Conservation (phyloP, 1,140 invertebrate genomes). For the Drosophila sturtevanti region DNA sequence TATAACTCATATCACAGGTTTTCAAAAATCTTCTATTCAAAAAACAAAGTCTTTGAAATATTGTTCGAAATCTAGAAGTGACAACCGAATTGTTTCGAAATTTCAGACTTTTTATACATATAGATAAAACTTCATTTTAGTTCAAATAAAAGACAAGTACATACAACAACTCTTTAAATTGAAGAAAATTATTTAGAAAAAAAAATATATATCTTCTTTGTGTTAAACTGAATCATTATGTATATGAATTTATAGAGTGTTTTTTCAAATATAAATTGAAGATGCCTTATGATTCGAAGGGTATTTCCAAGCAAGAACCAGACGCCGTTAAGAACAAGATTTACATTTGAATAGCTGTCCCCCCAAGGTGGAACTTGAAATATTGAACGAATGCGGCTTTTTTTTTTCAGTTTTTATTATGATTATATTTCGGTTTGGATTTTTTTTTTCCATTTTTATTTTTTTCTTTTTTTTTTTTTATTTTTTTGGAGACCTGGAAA, state of each 20-base stretch:
- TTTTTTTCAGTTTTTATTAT: conserved; percentile 2
- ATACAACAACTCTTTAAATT: too few relatives aligned
- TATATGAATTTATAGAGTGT: neutral
- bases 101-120: too few relatives aligned
- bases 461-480: conserved; percentile 21
- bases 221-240: too few relatives aligned
- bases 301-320: conserved; percentile 6
- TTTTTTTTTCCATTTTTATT: conserved; percentile 4
- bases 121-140: too few relatives aligned
- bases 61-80: too few relatives aligned
- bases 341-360: conserved; percentile 63
- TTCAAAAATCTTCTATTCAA: too few relatives aligned
- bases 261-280: neutral
- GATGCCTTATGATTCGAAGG: neutral
- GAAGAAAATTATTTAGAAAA: too few relatives aligned
- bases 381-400: conserved; percentile 44
- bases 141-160: too few relatives aligned
- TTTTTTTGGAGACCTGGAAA: conserved; percentile 49
- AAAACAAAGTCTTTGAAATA: too few relatives aligned
- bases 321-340: conserved; percentile 58
- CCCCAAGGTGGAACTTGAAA: conserved; percentile 50
- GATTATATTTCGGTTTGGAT: conserved; percentile 2
- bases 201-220: too few relatives aligned
- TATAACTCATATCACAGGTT: too few relatives aligned
- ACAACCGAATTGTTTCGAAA: too few relatives aligned